These are phyloP conservation scores for Campaea margaritaria DNA, from an alignment of 2,888 invertebrate genomes.

Conservation along the genomic window DNA sequence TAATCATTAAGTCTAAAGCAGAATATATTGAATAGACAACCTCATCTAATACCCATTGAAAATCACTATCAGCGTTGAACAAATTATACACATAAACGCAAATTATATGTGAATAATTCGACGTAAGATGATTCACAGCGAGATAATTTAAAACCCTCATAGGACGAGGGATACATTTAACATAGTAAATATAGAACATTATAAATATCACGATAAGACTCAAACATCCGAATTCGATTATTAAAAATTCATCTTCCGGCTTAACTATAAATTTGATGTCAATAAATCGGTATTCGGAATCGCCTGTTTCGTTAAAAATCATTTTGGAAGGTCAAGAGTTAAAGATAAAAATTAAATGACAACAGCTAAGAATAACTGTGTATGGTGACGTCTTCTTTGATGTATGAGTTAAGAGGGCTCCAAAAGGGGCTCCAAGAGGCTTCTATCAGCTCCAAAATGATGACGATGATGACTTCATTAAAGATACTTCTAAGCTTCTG, in stretches of 20 bases:
- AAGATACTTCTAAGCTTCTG: too few relatives aligned
- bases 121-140: conserved; percentile 6
- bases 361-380: background rate
- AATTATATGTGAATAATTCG: conserved; percentile 11
- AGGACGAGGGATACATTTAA: conserved; percentile 4
- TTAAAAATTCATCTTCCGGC: background rate
- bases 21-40: conserved; percentile 4
- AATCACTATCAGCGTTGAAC: background rate
- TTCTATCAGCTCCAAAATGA: too few relatives aligned
- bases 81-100: conserved; percentile 7
- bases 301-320: background rate
- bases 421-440: too few relatives aligned
- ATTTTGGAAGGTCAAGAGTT: conserved; percentile 1
- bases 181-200: conserved; percentile 3
- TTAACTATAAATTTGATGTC: conserved; percentile 1
- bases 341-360: background rate
- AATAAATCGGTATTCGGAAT: conserved; percentile 7
- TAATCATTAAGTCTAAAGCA: conserved; percentile 16
- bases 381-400: too few relatives aligned
- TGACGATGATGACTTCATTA: too few relatives aligned
- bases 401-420: too few relatives aligned
- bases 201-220: background rate
- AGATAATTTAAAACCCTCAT: conserved; percentile 17
- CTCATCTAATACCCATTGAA: background rate
- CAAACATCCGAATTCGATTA: conserved; percentile 5